Conservation (phyloP, 2,888 invertebrate species). For the Invenusta paracnida region DNA sequence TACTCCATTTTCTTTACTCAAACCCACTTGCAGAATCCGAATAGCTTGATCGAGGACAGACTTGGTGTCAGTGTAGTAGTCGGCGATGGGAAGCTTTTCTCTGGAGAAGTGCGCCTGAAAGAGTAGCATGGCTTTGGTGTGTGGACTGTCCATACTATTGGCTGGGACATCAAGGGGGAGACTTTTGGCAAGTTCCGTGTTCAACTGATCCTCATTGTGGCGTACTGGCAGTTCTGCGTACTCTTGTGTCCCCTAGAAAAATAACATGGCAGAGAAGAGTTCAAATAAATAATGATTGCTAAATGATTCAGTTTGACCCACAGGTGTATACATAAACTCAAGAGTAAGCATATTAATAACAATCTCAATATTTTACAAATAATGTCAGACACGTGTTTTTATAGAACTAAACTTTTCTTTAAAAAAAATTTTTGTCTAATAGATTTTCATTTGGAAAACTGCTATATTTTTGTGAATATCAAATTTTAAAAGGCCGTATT, state of each 20-base stretch:
- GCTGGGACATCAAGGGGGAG: conserved; percentile 72
- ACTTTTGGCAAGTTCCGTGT: conserved; percentile 76
- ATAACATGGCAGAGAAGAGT: neutral
- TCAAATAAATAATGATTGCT: too few species aligned
- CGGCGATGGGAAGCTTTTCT: conserved; percentile 76
- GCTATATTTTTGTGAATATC: too few species aligned
- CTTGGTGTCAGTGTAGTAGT: conserved; percentile 91
- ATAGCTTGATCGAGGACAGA: conserved; percentile 92
- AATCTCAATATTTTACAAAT: too few species aligned
- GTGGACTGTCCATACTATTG: conserved; percentile 77
- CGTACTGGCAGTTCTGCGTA: conserved; percentile 87
- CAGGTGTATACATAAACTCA: neutral
- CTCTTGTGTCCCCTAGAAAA: conserved; percentile 71
- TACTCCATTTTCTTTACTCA: too few species aligned
- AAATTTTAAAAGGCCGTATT: too few species aligned
- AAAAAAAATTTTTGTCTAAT: neutral
- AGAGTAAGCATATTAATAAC: neutral
- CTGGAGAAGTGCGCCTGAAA: conserved; percentile 90
- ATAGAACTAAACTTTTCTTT: too few species aligned
- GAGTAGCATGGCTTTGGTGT: conserved; percentile 85
- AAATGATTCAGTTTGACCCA: neutral
- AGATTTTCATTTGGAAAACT: too few species aligned
- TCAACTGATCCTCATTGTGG: conserved; percentile 90
- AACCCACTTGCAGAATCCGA: conserved; percentile 83
- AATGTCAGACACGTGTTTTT: too few species aligned